These are phyloP conservation scores for Chymomyza caudatula DNA, from an alignment of 2,888 invertebrate genomes.

Conservation along the genomic window DNA sequence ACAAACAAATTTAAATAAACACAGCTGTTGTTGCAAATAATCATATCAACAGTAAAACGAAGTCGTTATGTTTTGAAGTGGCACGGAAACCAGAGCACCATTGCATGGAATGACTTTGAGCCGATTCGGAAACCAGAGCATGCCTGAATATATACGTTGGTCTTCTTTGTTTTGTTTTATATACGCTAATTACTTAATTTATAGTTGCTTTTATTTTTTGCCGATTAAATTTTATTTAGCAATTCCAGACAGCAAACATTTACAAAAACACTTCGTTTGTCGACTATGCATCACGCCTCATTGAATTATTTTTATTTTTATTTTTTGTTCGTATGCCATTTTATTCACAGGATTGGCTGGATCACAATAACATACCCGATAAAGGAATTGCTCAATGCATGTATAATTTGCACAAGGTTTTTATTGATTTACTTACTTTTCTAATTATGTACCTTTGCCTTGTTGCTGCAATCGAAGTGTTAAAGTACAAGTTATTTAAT, in stretches of 20 bases:
- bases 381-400: constrained; percentile 78
- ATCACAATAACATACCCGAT: constrained; percentile 78
- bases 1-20: too few relatives aligned
- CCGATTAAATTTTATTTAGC: not conserved
- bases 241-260: constrained; percentile 6
- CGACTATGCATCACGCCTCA: constrained; percentile 52
- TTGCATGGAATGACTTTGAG: too few relatives aligned
- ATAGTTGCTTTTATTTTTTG: too few relatives aligned
- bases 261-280: constrained; percentile 31
- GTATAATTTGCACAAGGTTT: constrained; percentile 78
- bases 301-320: constrained; percentile 47
- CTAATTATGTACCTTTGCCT: constrained; percentile 21
- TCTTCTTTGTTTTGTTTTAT: too few relatives aligned
- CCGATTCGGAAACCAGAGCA: too few relatives aligned
- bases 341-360: constrained; percentile 78
- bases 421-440: constrained; percentile 47
- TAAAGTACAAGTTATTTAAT: not conserved
- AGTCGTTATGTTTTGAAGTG: too few relatives aligned
- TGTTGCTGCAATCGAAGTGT: not conserved
- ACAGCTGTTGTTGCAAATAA: too few relatives aligned
- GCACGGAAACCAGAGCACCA: too few relatives aligned
- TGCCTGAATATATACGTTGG: too few relatives aligned
- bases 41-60: too few relatives aligned
- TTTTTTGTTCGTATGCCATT: constrained; percentile 40
- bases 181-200: too few relatives aligned